These are phyloP conservation scores for Momotus momota DNA, from an alignment of 2,797 vertebrate genomes.

Conservation along the genomic window DNA sequence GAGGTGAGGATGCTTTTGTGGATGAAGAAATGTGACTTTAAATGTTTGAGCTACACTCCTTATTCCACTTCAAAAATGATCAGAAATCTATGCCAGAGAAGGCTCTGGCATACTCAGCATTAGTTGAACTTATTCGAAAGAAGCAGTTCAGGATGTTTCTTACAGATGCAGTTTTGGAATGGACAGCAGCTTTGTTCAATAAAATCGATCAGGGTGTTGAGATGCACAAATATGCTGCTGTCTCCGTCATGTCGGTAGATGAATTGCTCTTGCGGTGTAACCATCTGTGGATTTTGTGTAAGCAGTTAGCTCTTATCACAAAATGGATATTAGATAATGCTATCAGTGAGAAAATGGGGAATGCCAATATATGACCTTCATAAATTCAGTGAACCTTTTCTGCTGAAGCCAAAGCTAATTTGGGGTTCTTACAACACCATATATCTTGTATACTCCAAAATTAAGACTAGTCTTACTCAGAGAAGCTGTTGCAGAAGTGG, in stretches of 20 bases:
- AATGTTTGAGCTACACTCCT: background rate
- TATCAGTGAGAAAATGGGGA: background rate
- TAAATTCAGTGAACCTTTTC: background rate
- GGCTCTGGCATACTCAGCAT: background rate
- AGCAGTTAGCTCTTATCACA: background rate
- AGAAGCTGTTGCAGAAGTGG: background rate
- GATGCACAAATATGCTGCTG: background rate
- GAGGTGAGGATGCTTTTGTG: background rate
- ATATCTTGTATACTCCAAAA: background rate
- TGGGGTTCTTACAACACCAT: fast-evolving
- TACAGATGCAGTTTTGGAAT: background rate
- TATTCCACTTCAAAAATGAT: background rate
- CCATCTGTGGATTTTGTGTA: background rate
- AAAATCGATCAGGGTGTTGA: conserved; percentile 7
- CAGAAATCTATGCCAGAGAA: background rate
- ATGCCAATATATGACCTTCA: background rate
- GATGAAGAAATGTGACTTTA: background rate
- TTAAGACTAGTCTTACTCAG: background rate
- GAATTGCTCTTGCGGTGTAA: background rate
- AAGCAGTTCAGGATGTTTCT: background rate
- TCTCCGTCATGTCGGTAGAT: background rate
- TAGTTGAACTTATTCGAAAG: background rate
- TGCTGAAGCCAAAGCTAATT: background rate
- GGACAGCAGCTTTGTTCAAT: background rate
- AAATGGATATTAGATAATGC: background rate